Conservation (phyloP, 2,888 invertebrate species). For the Tipula unca region DNA sequence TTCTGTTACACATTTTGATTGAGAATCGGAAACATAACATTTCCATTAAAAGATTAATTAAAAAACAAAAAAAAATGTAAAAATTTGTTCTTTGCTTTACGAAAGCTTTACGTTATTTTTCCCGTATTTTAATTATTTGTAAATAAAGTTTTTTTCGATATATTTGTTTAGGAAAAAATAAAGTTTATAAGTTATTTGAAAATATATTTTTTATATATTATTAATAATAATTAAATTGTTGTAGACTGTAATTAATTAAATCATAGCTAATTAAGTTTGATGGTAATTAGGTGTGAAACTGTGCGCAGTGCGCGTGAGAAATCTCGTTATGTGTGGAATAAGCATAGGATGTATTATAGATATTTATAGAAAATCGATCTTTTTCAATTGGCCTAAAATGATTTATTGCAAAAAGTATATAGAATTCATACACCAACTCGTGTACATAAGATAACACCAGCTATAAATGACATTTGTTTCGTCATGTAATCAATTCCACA, state of each 20-base stretch:
- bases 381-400: neutral
- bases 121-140: neutral
- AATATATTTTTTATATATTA: neutral
- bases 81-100: neutral
- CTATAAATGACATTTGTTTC: neutral
- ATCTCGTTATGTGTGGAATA: neutral
- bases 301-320: neutral
- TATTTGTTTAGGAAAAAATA: neutral
- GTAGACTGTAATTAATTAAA: neutral
- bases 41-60: constrained; percentile 14
- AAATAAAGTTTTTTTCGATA: neutral
- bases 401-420: neutral
- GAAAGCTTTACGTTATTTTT: neutral
- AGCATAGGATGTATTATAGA: too few species aligned
- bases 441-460: neutral
- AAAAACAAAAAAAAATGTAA: neutral
- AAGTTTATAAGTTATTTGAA: neutral
- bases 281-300: neutral
- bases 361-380: neutral
- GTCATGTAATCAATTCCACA: neutral
- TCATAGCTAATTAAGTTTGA: neutral
- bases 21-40: neutral
- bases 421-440: neutral
- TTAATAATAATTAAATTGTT: neutral
- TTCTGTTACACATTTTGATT: neutral